Evolutionary conservation across 2,888 invertebrate species (phyloP).

Genomic region (Gisinianus flammeolus): DNA sequence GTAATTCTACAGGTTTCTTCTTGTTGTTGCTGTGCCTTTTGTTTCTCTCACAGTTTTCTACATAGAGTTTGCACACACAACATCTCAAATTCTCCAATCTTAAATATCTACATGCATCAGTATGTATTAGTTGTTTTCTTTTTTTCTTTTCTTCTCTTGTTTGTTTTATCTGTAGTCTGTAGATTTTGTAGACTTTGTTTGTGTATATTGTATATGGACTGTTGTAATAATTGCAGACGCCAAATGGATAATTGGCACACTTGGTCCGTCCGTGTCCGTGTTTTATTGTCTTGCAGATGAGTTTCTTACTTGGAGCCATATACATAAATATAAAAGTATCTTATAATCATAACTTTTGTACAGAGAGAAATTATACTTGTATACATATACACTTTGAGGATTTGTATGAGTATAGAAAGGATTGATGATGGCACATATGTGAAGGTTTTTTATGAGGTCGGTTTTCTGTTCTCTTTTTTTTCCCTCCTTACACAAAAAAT

Average conservation of each 20-base stretch:
- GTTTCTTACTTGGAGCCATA: conserved; percentile 11
- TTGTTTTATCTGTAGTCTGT: background rate
- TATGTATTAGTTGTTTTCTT: background rate
- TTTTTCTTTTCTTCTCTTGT: background rate
- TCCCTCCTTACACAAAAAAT: too few relatives aligned
- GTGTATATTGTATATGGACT: background rate
- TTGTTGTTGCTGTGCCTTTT: too few relatives aligned
- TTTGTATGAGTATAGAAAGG: too few relatives aligned
- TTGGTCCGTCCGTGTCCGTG: background rate
- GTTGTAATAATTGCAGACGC: background rate
- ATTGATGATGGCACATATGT: background rate
- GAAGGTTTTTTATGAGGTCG: background rate
- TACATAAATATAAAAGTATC: conserved; percentile 2
- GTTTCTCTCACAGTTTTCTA: too few relatives aligned
- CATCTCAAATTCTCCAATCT: too few relatives aligned
- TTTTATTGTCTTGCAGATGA: conserved; percentile 1
- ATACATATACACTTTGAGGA: too few relatives aligned
- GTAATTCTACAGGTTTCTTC: too few relatives aligned
- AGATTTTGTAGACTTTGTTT: too few relatives aligned
- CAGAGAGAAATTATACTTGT: background rate
- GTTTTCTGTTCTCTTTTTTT: background rate
- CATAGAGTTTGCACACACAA: too few relatives aligned
- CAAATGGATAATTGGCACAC: conserved; percentile 8
- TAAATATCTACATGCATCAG: too few relatives aligned
- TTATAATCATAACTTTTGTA: background rate